Conservation (phyloP, 2,797 vertebrate species). For the Calcarius lapponicus region DNA sequence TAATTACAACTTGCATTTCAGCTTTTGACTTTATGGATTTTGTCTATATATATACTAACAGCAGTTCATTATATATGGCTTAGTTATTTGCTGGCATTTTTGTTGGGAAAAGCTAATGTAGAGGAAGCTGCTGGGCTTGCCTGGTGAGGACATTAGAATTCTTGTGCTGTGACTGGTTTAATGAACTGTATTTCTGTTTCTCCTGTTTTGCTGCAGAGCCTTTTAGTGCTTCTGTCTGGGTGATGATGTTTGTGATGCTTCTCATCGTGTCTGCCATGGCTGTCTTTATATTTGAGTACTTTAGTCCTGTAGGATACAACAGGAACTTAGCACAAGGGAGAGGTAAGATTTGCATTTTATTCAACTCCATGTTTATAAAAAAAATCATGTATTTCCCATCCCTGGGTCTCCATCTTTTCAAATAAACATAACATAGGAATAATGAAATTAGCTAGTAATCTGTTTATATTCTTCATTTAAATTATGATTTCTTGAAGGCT, state of each 20-base stretch:
- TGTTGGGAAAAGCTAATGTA: background rate
- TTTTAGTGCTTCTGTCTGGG: conserved; percentile 99
- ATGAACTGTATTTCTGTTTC: conserved; percentile 1
- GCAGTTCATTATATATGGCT: background rate
- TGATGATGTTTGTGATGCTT: conserved; percentile 99
- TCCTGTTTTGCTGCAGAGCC: conserved; percentile 83
- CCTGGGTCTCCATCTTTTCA: background rate
- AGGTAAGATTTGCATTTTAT: conserved; percentile 80
- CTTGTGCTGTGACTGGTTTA: background rate
- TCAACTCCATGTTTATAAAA: background rate
- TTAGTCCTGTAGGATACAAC: conserved; percentile 97
- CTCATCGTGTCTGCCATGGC: conserved; percentile 96
- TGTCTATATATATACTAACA: background rate
- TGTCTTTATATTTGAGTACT: conserved; percentile 98
- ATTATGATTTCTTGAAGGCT: background rate
- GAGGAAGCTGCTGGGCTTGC: background rate
- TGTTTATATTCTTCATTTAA: background rate
- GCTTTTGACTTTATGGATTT: background rate
- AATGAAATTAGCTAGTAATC: background rate
- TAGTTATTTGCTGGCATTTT: background rate
- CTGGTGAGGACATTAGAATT: background rate
- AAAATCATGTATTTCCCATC: background rate
- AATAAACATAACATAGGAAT: background rate
- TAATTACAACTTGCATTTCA: background rate
- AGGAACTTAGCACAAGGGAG: conserved; percentile 94